Conservation (phyloP, 2,113 vertebrate genomes). For the Orycteropus afer region DNA sequence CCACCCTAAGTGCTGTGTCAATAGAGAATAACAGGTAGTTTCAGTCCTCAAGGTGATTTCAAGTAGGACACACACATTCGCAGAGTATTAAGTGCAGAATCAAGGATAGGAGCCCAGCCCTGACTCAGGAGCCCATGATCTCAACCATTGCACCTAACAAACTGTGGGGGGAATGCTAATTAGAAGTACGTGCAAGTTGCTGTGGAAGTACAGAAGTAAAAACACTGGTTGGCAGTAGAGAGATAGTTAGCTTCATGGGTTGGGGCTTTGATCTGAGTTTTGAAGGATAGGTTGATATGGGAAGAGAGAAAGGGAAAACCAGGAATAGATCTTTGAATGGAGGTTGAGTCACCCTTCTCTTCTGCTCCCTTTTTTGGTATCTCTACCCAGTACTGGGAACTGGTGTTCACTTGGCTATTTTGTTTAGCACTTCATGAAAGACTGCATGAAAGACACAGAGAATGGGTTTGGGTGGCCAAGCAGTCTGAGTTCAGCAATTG, state of each 20-base stretch:
- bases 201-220: neutral
- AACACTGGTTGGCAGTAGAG: neutral
- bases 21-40: neutral
- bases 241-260: neutral
- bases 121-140: neutral
- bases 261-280: neutral
- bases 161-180: neutral
- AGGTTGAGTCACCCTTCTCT: neutral
- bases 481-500: accelerated
- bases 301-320: neutral
- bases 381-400: no score
- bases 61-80: neutral
- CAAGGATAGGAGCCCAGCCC: neutral
- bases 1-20: no score
- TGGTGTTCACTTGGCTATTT: accelerated
- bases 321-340: neutral
- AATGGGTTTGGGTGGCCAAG: accelerated
- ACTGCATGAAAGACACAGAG: accelerated
- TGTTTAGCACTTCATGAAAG: neutral
- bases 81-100: neutral
- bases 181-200: neutral
- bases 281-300: neutral
- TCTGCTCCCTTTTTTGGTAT: neutral
- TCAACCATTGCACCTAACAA: neutral
- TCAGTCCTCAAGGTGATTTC: neutral